Evolutionary conservation across 2,113 vertebrate genomes (phyloP), one percentile per base, ranked within the genome.

Genomic region (Notiomystis cincta): DNA sequence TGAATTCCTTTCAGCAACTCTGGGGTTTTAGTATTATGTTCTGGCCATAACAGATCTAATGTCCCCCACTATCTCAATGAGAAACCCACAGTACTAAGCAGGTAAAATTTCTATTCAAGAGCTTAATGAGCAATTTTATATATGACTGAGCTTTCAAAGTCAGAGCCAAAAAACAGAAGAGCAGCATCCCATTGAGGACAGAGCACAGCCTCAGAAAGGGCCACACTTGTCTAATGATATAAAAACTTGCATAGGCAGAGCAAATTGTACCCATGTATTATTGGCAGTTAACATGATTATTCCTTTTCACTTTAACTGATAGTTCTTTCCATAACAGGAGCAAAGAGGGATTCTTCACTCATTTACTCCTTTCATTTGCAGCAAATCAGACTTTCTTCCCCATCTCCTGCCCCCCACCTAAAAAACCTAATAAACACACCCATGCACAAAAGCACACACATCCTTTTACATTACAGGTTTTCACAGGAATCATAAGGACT

Each of bases 1-100:
- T 78, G 92, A 95, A 67, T 92, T 94, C 44, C 96, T 93, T 96
- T 96, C 96, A 97, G 95, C 92, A 96, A 95, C 53, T 92, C 54
- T 25, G 56, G 19, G 80, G 27, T 54, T 60, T 87, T 71, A 92
- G 30, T 60, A 81, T 25, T 80, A 79, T 0, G 12, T 56, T 78
- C 73, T 89, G 79, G 37, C 33, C 38, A 9, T 61, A 87, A 88
- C 8, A 44, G 50, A 72, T 47, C 76, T 88, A 58, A 86, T 35
- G n/a, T 30, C 44, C 96, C 96, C 92, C 93, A 84, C 88, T 31
- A 48, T 13, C 60, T 81, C 47, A 61, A 79, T 5, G 22, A 91
- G 67, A 87, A 80, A 65, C 79, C 90, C 94, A 72, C 35, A 38
- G 23, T 13, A 27, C 58, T 57, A 90, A 84, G 45, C 69, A 80